Evolutionary conservation across 2,113 vertebrate species (phyloP).

Genomic region (Anguilla japonica): DNA sequence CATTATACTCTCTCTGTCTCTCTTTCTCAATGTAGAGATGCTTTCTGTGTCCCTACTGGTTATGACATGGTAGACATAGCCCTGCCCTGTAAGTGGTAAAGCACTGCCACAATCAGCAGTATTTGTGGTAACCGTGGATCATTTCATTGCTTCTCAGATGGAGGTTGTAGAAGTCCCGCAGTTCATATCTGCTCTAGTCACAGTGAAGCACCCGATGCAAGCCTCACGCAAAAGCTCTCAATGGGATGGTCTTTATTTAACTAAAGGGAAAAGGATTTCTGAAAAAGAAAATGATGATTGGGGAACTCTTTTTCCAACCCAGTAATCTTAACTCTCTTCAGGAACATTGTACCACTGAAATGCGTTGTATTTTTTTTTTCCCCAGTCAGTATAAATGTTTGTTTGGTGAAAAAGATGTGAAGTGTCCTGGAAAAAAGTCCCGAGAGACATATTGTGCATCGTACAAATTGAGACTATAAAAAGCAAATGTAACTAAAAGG

Average conservation of each 20-base stretch:
- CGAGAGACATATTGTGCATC: not conserved
- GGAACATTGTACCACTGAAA: constrained; percentile 1
- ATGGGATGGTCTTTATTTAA: not conserved
- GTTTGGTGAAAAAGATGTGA: not conserved
- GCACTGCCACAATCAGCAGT: not conserved
- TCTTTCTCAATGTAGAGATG: too few relatives aligned
- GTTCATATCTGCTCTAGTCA: not conserved
- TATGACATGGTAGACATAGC: not conserved
- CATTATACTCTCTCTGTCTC: too few relatives aligned
- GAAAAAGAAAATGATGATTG: not conserved
- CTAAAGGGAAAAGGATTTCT: not conserved
- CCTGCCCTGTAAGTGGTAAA: not conserved
- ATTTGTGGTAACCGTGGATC: not conserved
- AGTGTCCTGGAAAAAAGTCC: constrained; percentile 12
- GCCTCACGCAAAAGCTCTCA: not conserved
- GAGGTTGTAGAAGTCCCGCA: not conserved
- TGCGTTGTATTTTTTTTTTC: not conserved
- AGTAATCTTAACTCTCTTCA: not conserved
- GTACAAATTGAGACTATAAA: constrained; percentile 5
- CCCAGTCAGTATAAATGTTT: not conserved
- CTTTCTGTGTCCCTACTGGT: not conserved
- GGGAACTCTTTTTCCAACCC: not conserved
- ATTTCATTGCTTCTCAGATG: not conserved
- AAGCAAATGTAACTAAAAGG: constrained; percentile 8
- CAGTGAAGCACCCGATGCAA: not conserved